A percentile compares a stretch with the other conserved stretches of the same genome.
These are phyloP conservation scores for Champsocephalus gunnari DNA, from an alignment of 2,797 vertebrate genomes.

Conservation along the genomic window DNA sequence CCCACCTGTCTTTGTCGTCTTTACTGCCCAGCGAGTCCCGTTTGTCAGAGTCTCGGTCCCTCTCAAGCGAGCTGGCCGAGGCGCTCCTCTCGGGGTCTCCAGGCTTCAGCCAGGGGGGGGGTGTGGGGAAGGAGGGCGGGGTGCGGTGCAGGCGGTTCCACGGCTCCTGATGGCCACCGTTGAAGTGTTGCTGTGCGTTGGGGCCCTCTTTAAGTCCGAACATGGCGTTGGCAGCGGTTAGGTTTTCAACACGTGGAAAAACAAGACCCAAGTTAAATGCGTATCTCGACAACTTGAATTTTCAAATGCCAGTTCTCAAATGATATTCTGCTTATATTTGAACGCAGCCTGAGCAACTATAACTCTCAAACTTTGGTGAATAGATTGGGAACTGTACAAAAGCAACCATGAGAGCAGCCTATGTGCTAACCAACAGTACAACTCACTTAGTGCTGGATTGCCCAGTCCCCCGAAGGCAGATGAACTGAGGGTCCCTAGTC, in stretches of 20 bases:
- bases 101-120: slow-evolving; percentile 98
- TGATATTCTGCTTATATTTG: background rate
- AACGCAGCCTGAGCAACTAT: background rate
- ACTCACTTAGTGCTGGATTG: slow-evolving; percentile 97
- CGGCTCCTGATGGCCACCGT: slow-evolving; percentile 92
- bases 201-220: slow-evolving; percentile 97
- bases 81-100: slow-evolving; percentile 95
- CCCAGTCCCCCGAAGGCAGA: slow-evolving; percentile 98
- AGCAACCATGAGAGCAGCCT: too few species aligned
- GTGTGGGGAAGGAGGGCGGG: slow-evolving; percentile 97
- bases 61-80: slow-evolving; percentile 93
- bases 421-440: slow-evolving; percentile 29
- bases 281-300: slow-evolving; percentile 33
- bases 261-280: slow-evolving; percentile 72
- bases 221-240: slow-evolving; percentile 92
- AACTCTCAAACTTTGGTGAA: background rate
- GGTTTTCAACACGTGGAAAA: slow-evolving; percentile 79
- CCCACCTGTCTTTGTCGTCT: slow-evolving; percentile 97
- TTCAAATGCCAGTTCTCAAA: background rate
- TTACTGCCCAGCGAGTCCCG: slow-evolving; percentile 92
- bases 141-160: slow-evolving; percentile 99
- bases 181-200: slow-evolving; percentile 90
- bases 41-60: slow-evolving; percentile 94
- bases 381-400: background rate
- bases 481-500: slow-evolving; percentile 92